Conservation (phyloP, 2,888 invertebrate species). For the Catocala fraxini region DNA sequence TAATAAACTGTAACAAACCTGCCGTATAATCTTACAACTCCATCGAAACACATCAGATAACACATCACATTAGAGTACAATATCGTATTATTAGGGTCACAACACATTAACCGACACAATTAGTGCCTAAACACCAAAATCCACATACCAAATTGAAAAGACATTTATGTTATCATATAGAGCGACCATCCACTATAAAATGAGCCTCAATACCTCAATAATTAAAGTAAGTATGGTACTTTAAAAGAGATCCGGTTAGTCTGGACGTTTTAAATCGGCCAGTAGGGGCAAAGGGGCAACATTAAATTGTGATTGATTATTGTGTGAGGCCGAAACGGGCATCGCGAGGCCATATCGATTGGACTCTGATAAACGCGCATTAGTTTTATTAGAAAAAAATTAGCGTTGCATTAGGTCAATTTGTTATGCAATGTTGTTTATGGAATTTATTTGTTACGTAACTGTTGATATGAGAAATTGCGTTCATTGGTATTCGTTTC, state of each 20-base stretch:
- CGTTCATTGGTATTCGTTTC: too few relatives aligned
- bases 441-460: too few relatives aligned
- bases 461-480: too few relatives aligned
- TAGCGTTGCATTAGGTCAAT: slow-evolving; percentile 39
- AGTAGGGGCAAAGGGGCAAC: slow-evolving; percentile 69
- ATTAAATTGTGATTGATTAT: slow-evolving; percentile 84
- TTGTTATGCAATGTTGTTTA: slow-evolving; percentile 23
- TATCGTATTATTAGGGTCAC: slow-evolving; percentile 14
- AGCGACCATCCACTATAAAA: slow-evolving; percentile 43
- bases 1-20: background rate
- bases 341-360: slow-evolving; percentile 73
- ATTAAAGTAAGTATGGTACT: slow-evolving; percentile 18
- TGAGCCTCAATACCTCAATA: slow-evolving; percentile 31
- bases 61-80: slow-evolving; percentile 2
- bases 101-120: slow-evolving; percentile 40
- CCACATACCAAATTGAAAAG: slow-evolving; percentile 60
- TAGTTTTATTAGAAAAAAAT: slow-evolving; percentile 75
- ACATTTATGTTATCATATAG: slow-evolving; percentile 54
- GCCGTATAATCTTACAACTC: background rate
- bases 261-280: slow-evolving; percentile 63
- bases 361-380: slow-evolving; percentile 70
- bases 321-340: slow-evolving; percentile 47
- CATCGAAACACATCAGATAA: slow-evolving; percentile 13
- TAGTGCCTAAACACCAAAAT: slow-evolving; percentile 49
- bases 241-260: slow-evolving; percentile 39